Conservation (phyloP, 2,888 invertebrate species). For the Coremacera marginata region DNA sequence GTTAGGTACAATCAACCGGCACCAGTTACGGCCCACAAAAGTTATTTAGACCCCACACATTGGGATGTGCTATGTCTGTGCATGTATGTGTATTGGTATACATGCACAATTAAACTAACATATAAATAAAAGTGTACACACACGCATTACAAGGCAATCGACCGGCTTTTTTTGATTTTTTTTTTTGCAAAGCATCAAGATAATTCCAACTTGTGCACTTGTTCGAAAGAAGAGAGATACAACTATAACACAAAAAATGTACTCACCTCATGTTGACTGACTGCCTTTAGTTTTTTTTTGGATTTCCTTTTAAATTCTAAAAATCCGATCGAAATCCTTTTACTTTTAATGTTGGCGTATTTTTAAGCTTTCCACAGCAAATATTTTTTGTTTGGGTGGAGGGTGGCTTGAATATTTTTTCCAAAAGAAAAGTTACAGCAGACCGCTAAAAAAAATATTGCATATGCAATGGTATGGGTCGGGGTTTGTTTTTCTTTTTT, state of each 20-base stretch:
- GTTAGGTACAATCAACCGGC: no score
- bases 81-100: not conserved
- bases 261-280: not conserved
- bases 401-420: not conserved
- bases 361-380: not conserved
- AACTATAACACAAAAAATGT: not conserved
- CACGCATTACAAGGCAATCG: not conserved
- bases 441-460: not conserved
- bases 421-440: not conserved
- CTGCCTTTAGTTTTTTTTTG: not conserved
- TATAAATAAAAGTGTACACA: not conserved
- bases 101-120: not conserved
- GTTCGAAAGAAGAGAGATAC: not conserved
- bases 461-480: not conserved
- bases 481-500: not conserved
- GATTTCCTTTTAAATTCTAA: not conserved
- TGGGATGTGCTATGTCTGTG: conserved; percentile 21
- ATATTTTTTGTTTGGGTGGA: not conserved
- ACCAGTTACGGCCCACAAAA: no score
- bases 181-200: not conserved
- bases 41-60: not conserved
- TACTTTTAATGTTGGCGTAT: conserved; percentile 8
- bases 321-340: not conserved
- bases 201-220: not conserved
- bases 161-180: not conserved